Conservation (phyloP, 2,113 vertebrate species). For the Oreochromis tanganicae region DNA sequence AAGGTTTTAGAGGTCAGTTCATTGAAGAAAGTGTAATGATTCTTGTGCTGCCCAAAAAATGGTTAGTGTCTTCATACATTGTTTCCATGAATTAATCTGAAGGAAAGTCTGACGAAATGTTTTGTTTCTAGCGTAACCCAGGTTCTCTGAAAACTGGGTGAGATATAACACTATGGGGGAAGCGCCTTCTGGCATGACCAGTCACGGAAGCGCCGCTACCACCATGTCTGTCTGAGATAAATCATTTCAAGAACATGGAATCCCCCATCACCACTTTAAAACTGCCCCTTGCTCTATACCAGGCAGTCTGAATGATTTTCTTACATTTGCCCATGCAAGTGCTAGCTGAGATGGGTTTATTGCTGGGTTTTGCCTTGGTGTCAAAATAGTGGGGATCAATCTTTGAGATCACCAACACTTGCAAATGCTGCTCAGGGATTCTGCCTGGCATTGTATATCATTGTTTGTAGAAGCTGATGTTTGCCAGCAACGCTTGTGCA, state of each 20-base stretch:
- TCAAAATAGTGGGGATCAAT: not conserved
- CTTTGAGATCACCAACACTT: not conserved
- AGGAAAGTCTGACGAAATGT: not conserved
- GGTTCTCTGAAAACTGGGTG: not conserved
- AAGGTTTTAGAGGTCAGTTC: not conserved
- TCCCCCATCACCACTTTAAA: not conserved
- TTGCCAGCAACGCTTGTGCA: not conserved
- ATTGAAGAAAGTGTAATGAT: not conserved
- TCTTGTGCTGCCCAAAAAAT: not conserved
- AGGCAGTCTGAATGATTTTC: not conserved
- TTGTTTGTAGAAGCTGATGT: not conserved
- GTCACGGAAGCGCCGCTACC: not conserved
- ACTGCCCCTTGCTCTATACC: not conserved
- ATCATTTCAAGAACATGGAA: not conserved
- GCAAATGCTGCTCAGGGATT: not conserved
- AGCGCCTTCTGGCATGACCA: not conserved
- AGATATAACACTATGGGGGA: not conserved
- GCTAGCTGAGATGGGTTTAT: not conserved
- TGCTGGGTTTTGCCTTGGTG: not conserved
- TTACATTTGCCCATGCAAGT: not conserved
- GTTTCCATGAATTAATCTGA: slow-evolving; percentile 25
- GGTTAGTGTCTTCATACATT: not conserved
- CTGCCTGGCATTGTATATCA: not conserved
- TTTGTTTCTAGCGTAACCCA: not conserved
- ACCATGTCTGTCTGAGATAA: not conserved